These are phyloP conservation scores for Serinus canaria DNA, from an alignment of 2,113 vertebrate genomes.

Conservation along the genomic window DNA sequence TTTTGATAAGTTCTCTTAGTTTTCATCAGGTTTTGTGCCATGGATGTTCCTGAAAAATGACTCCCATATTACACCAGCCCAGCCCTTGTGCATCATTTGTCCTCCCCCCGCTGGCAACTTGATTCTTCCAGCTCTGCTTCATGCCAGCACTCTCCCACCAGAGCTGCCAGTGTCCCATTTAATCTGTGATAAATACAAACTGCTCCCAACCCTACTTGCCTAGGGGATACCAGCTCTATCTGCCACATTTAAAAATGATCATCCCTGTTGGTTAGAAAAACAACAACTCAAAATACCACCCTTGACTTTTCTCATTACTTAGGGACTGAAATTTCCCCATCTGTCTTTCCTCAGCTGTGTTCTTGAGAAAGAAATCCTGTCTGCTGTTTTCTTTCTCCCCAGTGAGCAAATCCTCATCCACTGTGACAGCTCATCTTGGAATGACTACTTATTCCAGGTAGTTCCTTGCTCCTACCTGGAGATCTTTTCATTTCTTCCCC, in stretches of 20 bases:
- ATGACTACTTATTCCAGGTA: not conserved
- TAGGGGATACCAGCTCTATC: constrained; percentile 33
- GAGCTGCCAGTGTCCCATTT: constrained; percentile 34
- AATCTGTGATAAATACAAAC: constrained; percentile 41
- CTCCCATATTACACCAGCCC: not conserved
- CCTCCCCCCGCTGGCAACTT: not conserved
- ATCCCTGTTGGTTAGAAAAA: constrained; percentile 48
- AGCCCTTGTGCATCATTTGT: not conserved
- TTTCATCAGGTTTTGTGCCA: not conserved
- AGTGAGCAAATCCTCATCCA: not conserved
- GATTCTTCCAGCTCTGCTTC: not conserved
- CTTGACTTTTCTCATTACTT: constrained; percentile 50
- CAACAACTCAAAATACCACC: constrained; percentile 28
- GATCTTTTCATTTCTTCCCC: not conserved
- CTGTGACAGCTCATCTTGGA: not conserved
- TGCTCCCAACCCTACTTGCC: constrained; percentile 17
- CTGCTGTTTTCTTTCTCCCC: not conserved
- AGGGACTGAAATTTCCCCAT: not conserved
- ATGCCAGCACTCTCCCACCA: not conserved
- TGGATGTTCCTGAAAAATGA: not conserved
- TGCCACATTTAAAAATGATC: constrained; percentile 45
- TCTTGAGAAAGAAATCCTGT: not conserved
- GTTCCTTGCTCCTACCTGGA: not conserved
- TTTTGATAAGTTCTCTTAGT: not conserved
- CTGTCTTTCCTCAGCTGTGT: constrained; percentile 16